Conservation (phyloP, 2,888 invertebrate species). For the Meghimatium bilineatum region DNA sequence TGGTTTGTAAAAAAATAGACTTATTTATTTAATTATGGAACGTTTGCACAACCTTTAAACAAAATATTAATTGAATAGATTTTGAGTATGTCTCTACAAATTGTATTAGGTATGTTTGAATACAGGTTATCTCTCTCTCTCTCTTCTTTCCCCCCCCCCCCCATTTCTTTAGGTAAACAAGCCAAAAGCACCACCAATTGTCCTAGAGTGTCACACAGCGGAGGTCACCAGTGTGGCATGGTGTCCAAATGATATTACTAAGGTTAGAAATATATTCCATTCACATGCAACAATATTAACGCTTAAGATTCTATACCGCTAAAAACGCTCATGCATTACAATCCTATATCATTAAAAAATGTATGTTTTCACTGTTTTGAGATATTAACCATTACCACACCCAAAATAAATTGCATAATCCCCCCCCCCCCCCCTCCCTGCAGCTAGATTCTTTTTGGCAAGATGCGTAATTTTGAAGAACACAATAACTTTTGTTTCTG, state of each 20-base stretch:
- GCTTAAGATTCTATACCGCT: no score
- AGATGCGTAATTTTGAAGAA: no score
- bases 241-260: slow-evolving; percentile 78
- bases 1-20: no score
- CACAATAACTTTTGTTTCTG: no score
- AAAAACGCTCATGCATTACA: neutral
- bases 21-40: no score
- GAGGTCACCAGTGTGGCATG: slow-evolving; percentile 93
- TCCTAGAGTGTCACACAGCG: slow-evolving; percentile 86
- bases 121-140: no score
- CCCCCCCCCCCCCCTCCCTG: neutral
- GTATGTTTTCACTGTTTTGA: neutral
- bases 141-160: no score
- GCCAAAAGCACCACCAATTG: slow-evolving; percentile 83
- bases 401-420: neutral
- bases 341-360: neutral
- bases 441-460: no score
- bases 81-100: no score
- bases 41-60: no score
- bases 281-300: neutral
- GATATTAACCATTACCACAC: neutral
- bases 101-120: no score
- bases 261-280: slow-evolving; percentile 56
- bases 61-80: no score
- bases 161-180: slow-evolving; percentile 68